Conservation (phyloP, 1,140 invertebrate species). For the Hermetia illucens region DNA sequence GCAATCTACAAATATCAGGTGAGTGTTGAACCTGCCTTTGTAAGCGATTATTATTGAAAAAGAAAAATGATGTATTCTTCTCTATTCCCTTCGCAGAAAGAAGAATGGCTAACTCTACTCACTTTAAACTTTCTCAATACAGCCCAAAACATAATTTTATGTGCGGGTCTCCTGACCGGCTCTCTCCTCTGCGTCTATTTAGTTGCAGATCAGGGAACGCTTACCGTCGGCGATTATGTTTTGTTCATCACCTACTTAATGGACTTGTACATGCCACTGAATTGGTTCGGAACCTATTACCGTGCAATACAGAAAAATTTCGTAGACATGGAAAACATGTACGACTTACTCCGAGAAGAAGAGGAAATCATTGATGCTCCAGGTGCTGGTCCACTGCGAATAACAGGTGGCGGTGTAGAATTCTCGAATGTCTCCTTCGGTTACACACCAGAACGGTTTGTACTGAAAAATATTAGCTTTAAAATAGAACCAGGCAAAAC, state of each 20-base stretch:
- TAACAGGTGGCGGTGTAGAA: slow-evolving; percentile 66
- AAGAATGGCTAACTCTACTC: slow-evolving; percentile 75
- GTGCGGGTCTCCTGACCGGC: slow-evolving; percentile 66
- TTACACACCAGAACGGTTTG: slow-evolving; percentile 66
- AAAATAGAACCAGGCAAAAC: slow-evolving; percentile 78
- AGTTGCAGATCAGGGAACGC: slow-evolving; percentile 45
- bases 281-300: slow-evolving; percentile 98
- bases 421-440: slow-evolving; percentile 81
- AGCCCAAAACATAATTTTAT: slow-evolving; percentile 82
- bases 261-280: slow-evolving; percentile 89
- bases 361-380: slow-evolving; percentile 74
- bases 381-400: slow-evolving; percentile 52
- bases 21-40: slow-evolving; percentile 7
- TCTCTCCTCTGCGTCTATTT: slow-evolving; percentile 79
- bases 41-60: background rate
- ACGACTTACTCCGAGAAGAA: slow-evolving; percentile 77
- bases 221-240: slow-evolving; percentile 90
- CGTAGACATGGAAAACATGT: slow-evolving; percentile 99
- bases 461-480: slow-evolving; percentile 78
- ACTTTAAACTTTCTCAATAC: slow-evolving; percentile 82
- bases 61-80: background rate
- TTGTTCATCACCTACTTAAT: slow-evolving; percentile 90
- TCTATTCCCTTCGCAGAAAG: slow-evolving; percentile 39
- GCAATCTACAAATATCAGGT: slow-evolving; percentile 75
- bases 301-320: slow-evolving; percentile 94